These are phyloP conservation scores for Triplophysa tibetana DNA, from an alignment of 2,113 vertebrate genomes.

Conservation along the genomic window DNA sequence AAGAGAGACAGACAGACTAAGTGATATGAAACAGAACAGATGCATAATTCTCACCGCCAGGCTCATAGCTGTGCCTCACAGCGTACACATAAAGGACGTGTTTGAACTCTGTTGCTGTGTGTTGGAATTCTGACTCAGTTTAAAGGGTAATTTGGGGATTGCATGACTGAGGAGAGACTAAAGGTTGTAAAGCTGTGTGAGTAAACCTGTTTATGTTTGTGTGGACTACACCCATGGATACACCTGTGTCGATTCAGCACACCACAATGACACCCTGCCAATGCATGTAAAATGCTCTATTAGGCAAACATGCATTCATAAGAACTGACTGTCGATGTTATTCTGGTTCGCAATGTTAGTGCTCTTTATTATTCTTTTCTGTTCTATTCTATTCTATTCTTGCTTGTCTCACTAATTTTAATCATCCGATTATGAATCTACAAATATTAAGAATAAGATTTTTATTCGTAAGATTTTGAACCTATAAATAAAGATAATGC, in stretches of 20 bases:
- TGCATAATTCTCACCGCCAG: background rate
- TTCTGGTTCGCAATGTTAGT: background rate
- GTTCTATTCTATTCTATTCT: background rate
- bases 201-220: conserved; percentile 53
- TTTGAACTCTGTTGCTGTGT: conserved; percentile 22
- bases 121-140: conserved; percentile 25
- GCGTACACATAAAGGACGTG: background rate
- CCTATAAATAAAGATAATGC: too few relatives aligned
- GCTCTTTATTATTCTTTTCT: background rate
- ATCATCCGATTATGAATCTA: too few relatives aligned
- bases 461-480: too few relatives aligned
- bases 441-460: too few relatives aligned
- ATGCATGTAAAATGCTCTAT: background rate
- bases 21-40: conserved; percentile 22
- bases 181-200: conserved; percentile 42
- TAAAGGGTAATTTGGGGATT: conserved; percentile 23
- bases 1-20: background rate
- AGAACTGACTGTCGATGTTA: too few relatives aligned
- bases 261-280: conserved; percentile 8
- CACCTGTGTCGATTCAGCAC: conserved; percentile 29
- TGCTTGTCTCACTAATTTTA: background rate
- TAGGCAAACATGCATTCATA: background rate
- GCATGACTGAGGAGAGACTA: conserved; percentile 19
- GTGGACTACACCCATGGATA: conserved; percentile 46
- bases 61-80: background rate